phyloP scores from a whole-genome alignment of 2,113 vertebrate species.

The Apus apus region DNA sequence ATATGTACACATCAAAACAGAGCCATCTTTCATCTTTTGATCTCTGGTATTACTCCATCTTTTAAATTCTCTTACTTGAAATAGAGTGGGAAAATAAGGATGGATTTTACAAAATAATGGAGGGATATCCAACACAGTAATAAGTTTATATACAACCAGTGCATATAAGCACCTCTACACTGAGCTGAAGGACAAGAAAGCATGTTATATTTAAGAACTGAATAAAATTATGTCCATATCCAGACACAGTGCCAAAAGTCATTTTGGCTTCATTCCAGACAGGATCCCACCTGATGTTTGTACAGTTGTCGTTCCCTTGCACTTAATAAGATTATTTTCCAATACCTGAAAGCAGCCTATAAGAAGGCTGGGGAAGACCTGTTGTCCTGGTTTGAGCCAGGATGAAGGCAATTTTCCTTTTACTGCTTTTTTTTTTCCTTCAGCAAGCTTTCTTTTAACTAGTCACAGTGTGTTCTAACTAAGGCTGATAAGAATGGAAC shows the following conservation, averaged over 20 bases:
- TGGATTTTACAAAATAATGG: neutral
- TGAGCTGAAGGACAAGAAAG: neutral
- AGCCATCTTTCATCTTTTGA: neutral
- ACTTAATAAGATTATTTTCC: neutral
- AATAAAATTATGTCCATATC: neutral
- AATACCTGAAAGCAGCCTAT: no score
- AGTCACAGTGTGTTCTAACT: no score
- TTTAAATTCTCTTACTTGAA: neutral
- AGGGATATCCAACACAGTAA: neutral
- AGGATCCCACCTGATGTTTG: slow-evolving; percentile 18
- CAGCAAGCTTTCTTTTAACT: no score
- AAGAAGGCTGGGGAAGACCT: no score
- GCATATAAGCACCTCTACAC: neutral
- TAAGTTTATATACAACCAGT: neutral
- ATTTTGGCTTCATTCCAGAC: neutral
- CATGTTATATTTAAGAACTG: neutral
- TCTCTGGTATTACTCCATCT: neutral
- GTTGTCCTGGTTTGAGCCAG: no score
- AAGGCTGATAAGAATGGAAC: no score
- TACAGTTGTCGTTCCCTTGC: neutral
- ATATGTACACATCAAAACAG: neutral
- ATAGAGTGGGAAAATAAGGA: neutral
- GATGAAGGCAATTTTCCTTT: no score
- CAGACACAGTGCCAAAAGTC: neutral
- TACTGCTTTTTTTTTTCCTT: no score